These are phyloP conservation scores for Epirrhoe alternata DNA, from an alignment of 2,888 invertebrate species.

Conservation along the genomic window DNA sequence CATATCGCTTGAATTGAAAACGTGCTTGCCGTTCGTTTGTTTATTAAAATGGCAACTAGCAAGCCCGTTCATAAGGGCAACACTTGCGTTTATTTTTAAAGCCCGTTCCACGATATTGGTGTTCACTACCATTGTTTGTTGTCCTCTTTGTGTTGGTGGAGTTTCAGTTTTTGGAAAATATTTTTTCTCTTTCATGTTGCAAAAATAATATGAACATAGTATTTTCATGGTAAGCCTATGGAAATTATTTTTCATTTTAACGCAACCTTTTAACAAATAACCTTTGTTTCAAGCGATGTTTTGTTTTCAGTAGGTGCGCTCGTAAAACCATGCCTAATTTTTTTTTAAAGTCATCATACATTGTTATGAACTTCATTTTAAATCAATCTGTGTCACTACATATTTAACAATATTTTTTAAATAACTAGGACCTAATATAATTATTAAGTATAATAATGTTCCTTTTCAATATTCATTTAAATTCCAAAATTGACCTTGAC, in stretches of 20 bases:
- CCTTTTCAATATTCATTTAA: too few relatives aligned
- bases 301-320: background rate
- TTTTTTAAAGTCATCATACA: background rate
- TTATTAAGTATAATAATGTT: too few relatives aligned
- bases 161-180: background rate
- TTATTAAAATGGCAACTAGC: conserved; percentile 36
- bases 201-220: background rate
- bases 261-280: background rate
- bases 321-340: background rate
- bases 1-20: conserved; percentile 40
- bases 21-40: conserved; percentile 39
- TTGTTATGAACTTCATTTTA: background rate
- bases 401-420: too few relatives aligned
- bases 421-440: too few relatives aligned
- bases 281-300: background rate
- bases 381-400: too few relatives aligned
- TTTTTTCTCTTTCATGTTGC: background rate
- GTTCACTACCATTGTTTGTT: conserved; percentile 6
- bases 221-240: background rate
- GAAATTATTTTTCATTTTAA: background rate
- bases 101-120: conserved; percentile 1
- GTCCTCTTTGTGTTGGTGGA: background rate
- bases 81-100: conserved; percentile 28
- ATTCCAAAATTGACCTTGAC: too few relatives aligned
- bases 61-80: conserved; percentile 20